These are phyloP conservation scores for Istiophorus platypterus DNA, from an alignment of 2,113 vertebrate species.

Conservation along the genomic window DNA sequence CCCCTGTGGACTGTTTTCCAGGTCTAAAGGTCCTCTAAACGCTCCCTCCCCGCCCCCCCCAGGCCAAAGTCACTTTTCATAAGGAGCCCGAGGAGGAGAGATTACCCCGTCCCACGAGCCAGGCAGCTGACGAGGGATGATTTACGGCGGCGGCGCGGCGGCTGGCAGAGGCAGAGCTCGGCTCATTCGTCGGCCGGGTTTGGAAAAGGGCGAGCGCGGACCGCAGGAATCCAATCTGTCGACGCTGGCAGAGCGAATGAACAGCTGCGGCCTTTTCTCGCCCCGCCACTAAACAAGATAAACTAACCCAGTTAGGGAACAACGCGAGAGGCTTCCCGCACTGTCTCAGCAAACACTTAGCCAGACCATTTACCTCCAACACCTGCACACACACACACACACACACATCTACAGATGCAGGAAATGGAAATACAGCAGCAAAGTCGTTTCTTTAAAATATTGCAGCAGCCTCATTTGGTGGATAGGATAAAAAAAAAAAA, in stretches of 20 bases:
- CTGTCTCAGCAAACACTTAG: slow-evolving; percentile 22
- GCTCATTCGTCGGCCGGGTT: slow-evolving; percentile 55
- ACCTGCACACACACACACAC: slow-evolving; percentile 51
- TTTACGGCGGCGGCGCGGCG: slow-evolving; percentile 59
- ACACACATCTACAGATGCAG: slow-evolving; percentile 13
- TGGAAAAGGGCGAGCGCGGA: slow-evolving; percentile 66
- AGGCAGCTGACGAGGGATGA: slow-evolving; percentile 62
- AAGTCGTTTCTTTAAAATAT: neutral
- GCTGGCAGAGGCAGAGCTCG: slow-evolving; percentile 49
- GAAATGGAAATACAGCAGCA: neutral
- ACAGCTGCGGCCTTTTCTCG: slow-evolving; percentile 77
- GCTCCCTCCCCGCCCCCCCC: too few relatives aligned
- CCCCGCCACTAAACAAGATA: slow-evolving; percentile 77
- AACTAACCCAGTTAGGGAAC: slow-evolving; percentile 71
- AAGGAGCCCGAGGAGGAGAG: slow-evolving; percentile 57
- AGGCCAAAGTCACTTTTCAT: slow-evolving; percentile 63
- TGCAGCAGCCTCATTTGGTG: slow-evolving; percentile 3
- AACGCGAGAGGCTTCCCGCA: slow-evolving; percentile 58
- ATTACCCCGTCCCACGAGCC: slow-evolving; percentile 58
- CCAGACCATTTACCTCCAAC: slow-evolving; percentile 54
- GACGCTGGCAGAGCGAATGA: slow-evolving; percentile 69
- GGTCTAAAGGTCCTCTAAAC: slow-evolving; percentile 43
- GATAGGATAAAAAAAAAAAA: slow-evolving; percentile 5
- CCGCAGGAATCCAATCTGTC: slow-evolving; percentile 76
- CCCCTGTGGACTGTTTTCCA: slow-evolving; percentile 38